Conservation (phyloP, 92 coral and sea anemone species). For the Pocillopora meandrina region DNA sequence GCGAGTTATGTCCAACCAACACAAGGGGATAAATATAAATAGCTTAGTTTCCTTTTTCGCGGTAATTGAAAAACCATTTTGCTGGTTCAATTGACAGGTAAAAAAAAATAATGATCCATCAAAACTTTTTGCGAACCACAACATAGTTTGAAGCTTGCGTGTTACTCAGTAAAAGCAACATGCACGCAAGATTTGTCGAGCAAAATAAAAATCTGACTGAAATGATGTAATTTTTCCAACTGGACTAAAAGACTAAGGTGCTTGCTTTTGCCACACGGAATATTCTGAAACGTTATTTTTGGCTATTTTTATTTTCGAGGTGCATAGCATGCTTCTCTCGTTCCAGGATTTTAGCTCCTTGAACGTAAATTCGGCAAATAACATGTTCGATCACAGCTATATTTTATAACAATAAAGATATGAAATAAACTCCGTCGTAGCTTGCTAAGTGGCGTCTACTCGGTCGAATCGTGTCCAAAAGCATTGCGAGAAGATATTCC, state of each 20-base stretch:
- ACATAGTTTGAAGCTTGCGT: neutral
- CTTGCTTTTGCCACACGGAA: neutral
- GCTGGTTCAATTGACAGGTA: neutral
- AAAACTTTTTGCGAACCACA: neutral
- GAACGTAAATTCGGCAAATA: neutral
- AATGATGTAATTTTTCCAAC: neutral
- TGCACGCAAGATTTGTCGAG: neutral
- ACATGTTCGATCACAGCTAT: no score
- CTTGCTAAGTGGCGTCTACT: no score
- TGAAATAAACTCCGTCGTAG: no score
- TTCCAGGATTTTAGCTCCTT: neutral
- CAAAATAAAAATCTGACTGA: neutral
- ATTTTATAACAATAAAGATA: no score
- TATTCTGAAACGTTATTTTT: neutral
- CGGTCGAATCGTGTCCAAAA: no score
- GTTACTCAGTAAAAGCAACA: neutral
- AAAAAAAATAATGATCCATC: neutral
- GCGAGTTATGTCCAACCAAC: conserved; percentile 12
- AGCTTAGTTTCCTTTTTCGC: conserved; percentile 4
- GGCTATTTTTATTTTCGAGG: neutral
- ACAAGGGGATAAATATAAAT: conserved; percentile 3
- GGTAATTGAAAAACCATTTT: conserved; percentile 12
- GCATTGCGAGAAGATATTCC: no score
- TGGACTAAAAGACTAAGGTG: neutral
- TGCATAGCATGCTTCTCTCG: neutral